phyloP scores from a whole-genome alignment of 2,797 vertebrate species.

The Gadopsis marmoratus region DNA sequence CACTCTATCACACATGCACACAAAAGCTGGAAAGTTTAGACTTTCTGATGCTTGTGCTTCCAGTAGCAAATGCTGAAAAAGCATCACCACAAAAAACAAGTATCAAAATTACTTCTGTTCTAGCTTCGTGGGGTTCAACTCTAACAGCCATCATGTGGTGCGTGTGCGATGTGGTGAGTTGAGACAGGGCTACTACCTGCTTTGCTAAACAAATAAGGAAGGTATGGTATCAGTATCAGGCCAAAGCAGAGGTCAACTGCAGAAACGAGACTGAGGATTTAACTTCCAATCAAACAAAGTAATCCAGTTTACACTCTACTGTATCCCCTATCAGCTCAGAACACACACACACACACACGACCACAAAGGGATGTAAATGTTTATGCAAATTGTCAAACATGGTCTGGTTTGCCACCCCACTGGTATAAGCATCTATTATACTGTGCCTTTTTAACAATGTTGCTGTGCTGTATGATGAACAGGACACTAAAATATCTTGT shows the following conservation, averaged over 20 bases:
- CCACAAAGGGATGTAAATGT: constrained; percentile 18
- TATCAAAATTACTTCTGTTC: not conserved
- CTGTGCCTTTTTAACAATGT: not conserved
- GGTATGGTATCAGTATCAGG: not conserved
- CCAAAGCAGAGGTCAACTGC: constrained; percentile 14
- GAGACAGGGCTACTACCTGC: too few species aligned
- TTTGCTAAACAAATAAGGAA: constrained; percentile 1
- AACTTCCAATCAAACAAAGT: constrained; percentile 11
- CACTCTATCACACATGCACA: not conserved
- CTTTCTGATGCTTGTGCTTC: not conserved
- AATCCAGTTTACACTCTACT: constrained; percentile 31
- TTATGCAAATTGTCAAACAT: constrained; percentile 31
- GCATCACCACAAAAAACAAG: too few species aligned
- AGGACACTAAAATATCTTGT: not conserved
- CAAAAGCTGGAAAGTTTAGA: not conserved
- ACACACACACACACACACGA: not conserved
- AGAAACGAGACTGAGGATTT: too few species aligned
- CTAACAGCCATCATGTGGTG: not conserved
- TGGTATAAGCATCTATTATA: not conserved
- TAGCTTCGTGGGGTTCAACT: not conserved
- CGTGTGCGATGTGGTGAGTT: not conserved
- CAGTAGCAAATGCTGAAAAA: not conserved
- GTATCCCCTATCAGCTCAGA: not conserved
- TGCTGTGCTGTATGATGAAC: not conserved
- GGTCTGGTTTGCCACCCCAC: not conserved